A percentile compares a stretch with the other conserved stretches of the same genome.
Conservation (phyloP, 1,140 invertebrate genomes). For the Onthophagus taurus region DNA sequence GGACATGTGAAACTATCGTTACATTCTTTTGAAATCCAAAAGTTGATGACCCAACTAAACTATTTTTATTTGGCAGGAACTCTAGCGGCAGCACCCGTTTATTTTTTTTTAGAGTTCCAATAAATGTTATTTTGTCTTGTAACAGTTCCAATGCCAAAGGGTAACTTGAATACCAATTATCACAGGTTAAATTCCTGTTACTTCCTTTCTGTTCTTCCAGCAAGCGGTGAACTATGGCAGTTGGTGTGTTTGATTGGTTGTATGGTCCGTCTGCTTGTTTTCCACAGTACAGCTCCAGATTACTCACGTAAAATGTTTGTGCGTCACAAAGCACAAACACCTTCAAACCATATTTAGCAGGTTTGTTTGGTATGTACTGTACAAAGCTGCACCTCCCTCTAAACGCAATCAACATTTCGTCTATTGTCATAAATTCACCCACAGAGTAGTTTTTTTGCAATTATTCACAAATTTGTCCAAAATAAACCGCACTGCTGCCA, state of each 20-base stretch:
- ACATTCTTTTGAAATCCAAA: too few relatives aligned
- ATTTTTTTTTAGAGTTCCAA: conserved; percentile 32
- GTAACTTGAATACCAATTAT: conserved; percentile 29
- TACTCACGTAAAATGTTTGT: conserved; percentile 8
- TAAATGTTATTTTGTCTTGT: conserved; percentile 27
- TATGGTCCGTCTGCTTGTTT: conserved; percentile 1
- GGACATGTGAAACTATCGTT: too few relatives aligned
- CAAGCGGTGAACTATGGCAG: conserved; percentile 25
- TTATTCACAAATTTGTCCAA: too few relatives aligned
- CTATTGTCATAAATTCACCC: too few relatives aligned
- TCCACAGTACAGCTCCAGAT: neutral
- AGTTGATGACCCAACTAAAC: neutral
- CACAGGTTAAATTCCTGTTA: conserved; percentile 28
- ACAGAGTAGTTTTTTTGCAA: too few relatives aligned
- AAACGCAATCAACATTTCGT: too few relatives aligned
- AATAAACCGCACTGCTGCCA: too few relatives aligned
- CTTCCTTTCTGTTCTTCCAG: conserved; percentile 21
- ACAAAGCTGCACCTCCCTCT: too few relatives aligned
- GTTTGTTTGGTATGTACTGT: conserved; percentile 1
- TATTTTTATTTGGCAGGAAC: conserved; percentile 23
- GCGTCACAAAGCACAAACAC: conserved; percentile 1
- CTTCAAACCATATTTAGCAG: conserved; percentile 1
- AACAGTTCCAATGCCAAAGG: conserved; percentile 23
- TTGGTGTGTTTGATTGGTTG: neutral
- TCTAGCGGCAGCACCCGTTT: conserved; percentile 30